Base-by-base conservation (phyloP, 2,797 vertebrate genomes). In the Arnoldichthys spilopterus region DNA sequence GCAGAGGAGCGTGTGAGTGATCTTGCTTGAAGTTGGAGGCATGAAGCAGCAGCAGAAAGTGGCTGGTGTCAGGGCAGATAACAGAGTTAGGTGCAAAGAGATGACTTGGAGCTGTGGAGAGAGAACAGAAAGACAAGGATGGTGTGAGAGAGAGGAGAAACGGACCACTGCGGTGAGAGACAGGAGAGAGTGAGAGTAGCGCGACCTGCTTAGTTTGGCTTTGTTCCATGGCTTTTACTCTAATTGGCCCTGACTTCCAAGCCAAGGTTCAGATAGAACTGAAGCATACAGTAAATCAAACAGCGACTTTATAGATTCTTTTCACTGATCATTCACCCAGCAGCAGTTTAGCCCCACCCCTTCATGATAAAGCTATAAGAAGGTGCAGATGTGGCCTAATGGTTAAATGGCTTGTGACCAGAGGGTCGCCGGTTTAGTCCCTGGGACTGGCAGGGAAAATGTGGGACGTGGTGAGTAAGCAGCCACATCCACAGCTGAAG, bases 161-260 rank as follows among this genome's bases (percentile, higher is more conserved):
- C 6, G 12, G 68, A 62, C 32, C n/a, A 56, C 20, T 24, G 32
- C 37, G 34, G 28, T 16, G 32, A 56, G 18, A 61, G 26, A 0
- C n/a, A n/a, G n/a, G 30, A 13, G 32, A 24, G 32, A 5, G 37
- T 13, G n/a, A 76, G 34, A 76, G 47, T 20, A 40, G 49, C 67
- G 78, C 40, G 43, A 30, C 72, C 54, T 80, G 66, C 69, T 78
- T 78, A 49, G 40, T 72, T 84, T 86, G 83, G 70, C 70, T 67
- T 49, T 64, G 28, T 59, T 74, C 61, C 80, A 84, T 74, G 58
- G 28, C 71, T 76, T 72, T 77, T 40, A 53, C 68, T 71, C 64
- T 64, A 79, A 66, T 64, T 79, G 77, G 75, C 78, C 40, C 30
- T 37, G 62, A 30, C 70, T 72, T 61, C 26, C 34, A 40, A 74